phyloP scores from a whole-genome alignment of 2,888 invertebrate genomes.

The Noctua pronuba region DNA sequence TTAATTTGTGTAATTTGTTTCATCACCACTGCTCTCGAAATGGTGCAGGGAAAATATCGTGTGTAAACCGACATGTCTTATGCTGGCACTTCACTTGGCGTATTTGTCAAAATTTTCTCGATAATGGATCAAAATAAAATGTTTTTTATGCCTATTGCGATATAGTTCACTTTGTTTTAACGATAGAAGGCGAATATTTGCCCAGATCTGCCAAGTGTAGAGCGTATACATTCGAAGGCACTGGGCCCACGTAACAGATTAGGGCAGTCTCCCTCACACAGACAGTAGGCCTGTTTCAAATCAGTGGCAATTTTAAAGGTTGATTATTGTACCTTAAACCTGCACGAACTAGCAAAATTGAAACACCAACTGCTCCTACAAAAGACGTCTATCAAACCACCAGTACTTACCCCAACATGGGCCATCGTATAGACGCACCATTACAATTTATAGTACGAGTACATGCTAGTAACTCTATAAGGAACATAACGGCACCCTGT shows the following conservation, averaged over 20 bases:
- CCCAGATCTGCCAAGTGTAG: too few species aligned
- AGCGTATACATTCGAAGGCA: too few species aligned
- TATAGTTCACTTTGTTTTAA: too few species aligned
- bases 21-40: neutral
- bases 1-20: neutral
- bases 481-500: slow-evolving; percentile 58
- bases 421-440: slow-evolving; percentile 11
- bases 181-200: too few species aligned
- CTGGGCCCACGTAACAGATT: too few species aligned
- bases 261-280: too few species aligned
- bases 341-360: slow-evolving; percentile 2
- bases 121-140: too few species aligned
- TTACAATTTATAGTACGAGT: slow-evolving; percentile 42
- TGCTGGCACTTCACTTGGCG: too few species aligned
- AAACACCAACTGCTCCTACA: slow-evolving; percentile 19
- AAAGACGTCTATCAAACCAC: neutral
- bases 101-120: too few species aligned
- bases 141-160: too few species aligned
- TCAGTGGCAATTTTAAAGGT: neutral
- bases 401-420: neutral
- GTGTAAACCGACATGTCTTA: neutral
- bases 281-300: neutral
- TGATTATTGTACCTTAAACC: neutral
- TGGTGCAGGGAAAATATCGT: neutral
- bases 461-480: slow-evolving; percentile 33